These are phyloP conservation scores for Syngnathus floridae DNA, from an alignment of 2,113 vertebrate species.

Conservation along the genomic window DNA sequence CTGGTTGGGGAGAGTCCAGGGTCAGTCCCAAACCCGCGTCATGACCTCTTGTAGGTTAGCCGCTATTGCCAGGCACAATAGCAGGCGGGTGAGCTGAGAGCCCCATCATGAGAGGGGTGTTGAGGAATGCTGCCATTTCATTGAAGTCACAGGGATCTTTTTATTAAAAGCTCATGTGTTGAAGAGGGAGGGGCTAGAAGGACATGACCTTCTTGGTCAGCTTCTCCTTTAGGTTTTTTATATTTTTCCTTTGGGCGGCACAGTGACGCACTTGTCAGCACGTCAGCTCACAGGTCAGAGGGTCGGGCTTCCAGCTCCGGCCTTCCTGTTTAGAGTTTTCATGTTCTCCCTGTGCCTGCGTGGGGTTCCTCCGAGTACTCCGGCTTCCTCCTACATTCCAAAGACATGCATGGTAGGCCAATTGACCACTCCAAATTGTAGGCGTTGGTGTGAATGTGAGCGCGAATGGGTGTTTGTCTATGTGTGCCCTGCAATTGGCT, in stretches of 20 bases:
- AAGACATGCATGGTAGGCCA: too few relatives aligned
- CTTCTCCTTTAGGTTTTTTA: conserved; percentile 37
- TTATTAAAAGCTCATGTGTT: conserved; percentile 43
- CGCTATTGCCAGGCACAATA: conserved; percentile 21
- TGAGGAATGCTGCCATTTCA: conserved; percentile 47
- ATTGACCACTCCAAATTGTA: too few relatives aligned
- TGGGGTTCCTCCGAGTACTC: too few relatives aligned
- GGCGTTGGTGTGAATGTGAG: too few relatives aligned
- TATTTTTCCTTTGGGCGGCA: background rate
- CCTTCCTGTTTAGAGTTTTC: too few relatives aligned
- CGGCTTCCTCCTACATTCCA: too few relatives aligned
- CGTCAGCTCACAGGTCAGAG: too few relatives aligned
- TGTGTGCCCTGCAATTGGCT: too few relatives aligned
- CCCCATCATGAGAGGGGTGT: conserved; percentile 34
- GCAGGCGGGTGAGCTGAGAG: conserved; percentile 45
- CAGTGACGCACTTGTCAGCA: too few relatives aligned
- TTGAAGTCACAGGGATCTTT: conserved; percentile 33
- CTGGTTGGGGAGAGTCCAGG: conserved; percentile 31
- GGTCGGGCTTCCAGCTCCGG: too few relatives aligned
- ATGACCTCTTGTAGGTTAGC: conserved; percentile 42
- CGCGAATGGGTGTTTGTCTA: too few relatives aligned
- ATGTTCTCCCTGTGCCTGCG: too few relatives aligned
- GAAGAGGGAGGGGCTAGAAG: conserved; percentile 20
- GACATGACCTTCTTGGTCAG: conserved; percentile 29
- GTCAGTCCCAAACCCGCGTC: conserved; percentile 32